Evolutionary conservation across 2,113 vertebrate species (phyloP).

Genomic region (Talpa occidentalis): DNA sequence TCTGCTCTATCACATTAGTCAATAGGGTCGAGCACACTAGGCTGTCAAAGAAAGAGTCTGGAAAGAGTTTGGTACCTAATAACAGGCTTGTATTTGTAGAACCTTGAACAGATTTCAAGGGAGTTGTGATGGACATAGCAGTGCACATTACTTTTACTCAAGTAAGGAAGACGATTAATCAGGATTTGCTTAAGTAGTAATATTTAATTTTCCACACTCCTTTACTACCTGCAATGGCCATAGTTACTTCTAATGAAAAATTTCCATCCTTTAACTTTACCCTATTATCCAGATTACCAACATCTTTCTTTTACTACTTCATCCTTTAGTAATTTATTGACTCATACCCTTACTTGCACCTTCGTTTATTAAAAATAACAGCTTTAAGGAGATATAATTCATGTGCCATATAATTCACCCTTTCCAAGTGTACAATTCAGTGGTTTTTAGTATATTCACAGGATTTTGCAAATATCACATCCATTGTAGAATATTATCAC

Average conservation of each 20-base stretch:
- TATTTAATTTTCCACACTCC: slow-evolving; percentile 7
- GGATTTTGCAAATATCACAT: slow-evolving; percentile 8
- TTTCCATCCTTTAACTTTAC: slow-evolving; percentile 7
- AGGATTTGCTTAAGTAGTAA: slow-evolving; percentile 37
- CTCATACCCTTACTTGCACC: not conserved
- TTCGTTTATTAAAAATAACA: slow-evolving; percentile 28
- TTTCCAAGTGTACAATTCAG: not conserved
- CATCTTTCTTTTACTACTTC: slow-evolving; percentile 7
- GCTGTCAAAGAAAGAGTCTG: slow-evolving; percentile 23
- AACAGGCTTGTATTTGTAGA: slow-evolving; percentile 54
- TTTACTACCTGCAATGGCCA: not conserved
- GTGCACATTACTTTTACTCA: slow-evolving; percentile 17
- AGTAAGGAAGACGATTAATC: slow-evolving; percentile 53
- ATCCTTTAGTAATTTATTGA: not conserved
- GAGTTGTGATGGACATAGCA: slow-evolving; percentile 34
- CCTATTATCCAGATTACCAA: not conserved
- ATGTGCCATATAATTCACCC: not conserved
- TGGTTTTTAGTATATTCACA: slow-evolving; percentile 10
- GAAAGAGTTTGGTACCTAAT: slow-evolving; percentile 39
- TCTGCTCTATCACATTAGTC: not conserved
- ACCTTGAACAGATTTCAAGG: not conserved
- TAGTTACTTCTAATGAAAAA: not conserved
- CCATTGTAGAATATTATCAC: slow-evolving; percentile 2
- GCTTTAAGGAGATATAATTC: not conserved
- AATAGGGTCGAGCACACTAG: slow-evolving; percentile 22